Percentiles rank a stretch among this genome's conserved stretches.
Conservation (phyloP, 2,113 vertebrate species). For the Saccopteryx leptura region DNA sequence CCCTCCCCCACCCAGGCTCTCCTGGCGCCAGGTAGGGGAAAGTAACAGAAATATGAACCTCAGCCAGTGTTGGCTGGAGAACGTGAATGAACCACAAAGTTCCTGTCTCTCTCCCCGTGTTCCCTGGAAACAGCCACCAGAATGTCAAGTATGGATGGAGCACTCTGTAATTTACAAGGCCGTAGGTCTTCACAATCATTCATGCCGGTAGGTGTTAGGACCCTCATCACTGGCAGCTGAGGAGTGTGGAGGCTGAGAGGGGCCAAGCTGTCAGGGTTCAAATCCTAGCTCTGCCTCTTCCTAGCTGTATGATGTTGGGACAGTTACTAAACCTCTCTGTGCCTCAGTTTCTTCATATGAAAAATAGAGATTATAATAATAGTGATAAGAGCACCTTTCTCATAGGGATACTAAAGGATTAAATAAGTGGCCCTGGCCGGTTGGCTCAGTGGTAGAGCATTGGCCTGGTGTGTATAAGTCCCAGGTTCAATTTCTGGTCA, state of each 20-base stretch:
- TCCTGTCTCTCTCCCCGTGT: background rate
- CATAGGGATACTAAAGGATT: background rate
- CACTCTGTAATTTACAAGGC: background rate
- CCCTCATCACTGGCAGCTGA: background rate
- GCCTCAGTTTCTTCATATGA: background rate
- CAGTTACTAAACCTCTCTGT: too few relatives aligned
- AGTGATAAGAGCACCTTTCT: background rate
- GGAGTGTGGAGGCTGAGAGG: background rate
- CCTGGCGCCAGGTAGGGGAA: background rate
- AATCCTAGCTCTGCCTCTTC: background rate
- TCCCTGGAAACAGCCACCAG: background rate
- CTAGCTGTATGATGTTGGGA: too few relatives aligned
- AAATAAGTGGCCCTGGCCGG: background rate
- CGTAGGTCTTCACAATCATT: background rate
- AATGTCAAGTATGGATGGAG: background rate
- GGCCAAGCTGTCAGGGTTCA: background rate
- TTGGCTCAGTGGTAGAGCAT: too few relatives aligned
- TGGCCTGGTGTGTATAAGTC: too few relatives aligned
- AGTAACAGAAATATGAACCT: background rate
- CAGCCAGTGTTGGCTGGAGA: background rate
- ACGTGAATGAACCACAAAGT: background rate
- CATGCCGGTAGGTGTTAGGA: accelerated
- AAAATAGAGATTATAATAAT: background rate
- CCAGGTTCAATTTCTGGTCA: too few relatives aligned
- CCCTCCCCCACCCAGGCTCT: conserved; percentile 33